Conservation (phyloP, 2,797 vertebrate species). For the Sarcoramphus papa region DNA sequence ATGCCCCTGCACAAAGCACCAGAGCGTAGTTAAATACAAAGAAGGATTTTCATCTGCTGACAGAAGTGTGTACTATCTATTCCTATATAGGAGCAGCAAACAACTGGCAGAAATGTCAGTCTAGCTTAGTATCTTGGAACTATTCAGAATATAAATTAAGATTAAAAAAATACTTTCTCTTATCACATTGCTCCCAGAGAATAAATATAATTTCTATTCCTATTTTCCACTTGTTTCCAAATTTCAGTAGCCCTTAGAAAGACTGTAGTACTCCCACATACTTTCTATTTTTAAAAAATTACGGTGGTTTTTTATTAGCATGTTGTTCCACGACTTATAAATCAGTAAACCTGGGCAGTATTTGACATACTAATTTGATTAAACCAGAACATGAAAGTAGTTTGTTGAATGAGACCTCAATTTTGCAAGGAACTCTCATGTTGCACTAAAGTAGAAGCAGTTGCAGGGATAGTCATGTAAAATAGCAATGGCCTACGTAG, state of each 20-base stretch:
- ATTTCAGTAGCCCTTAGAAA: neutral
- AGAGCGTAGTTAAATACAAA: neutral
- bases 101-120: neutral
- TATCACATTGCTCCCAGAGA: neutral
- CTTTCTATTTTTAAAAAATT: neutral
- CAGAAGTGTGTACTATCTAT: neutral
- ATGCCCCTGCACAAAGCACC: neutral
- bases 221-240: neutral
- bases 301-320: neutral
- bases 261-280: neutral
- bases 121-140: neutral
- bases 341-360: neutral
- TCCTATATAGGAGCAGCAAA: neutral
- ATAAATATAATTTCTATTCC: neutral
- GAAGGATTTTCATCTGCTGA: neutral
- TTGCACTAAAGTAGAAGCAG: neutral
- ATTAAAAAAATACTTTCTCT: neutral
- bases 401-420: neutral
- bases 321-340: neutral
- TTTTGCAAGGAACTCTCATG: neutral
- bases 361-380: neutral
- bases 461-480: neutral
- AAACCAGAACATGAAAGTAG: neutral
- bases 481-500: neutral
- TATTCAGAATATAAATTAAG: neutral